Base-by-base conservation (phyloP, 2,797 vertebrate genomes). In the Sebastes jordani region DNA sequence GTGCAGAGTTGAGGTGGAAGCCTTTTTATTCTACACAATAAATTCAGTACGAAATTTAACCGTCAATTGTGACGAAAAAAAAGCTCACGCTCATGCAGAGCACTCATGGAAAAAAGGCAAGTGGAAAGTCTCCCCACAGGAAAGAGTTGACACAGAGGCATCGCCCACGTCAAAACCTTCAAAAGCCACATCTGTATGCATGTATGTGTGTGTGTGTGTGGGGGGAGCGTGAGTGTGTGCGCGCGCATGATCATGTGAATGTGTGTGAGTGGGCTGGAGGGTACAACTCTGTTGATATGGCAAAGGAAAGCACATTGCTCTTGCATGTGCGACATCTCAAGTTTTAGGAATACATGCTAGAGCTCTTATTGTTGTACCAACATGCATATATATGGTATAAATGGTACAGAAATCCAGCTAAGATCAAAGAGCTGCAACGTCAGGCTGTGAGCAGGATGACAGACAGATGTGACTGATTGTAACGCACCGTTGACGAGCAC, bases 71-170 rank as follows among this genome's bases (percentile, higher is more conserved):
- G 64, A 68, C 75, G 13, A 42, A 42, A 42, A 86, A 84, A 68
- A 74, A 56, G 67, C 71, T 81, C 77, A 84, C 34, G 54, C 71
- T 88, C 84, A 42, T 42, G 38, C 14, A 82, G 82, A 86, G 77
- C 71, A 74, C 72, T 85, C 74, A 88, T 89, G 94, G 93, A 92
- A 95, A 95, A 92, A 90, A 89, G 95, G 93, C 95, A 94, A 96
- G 96, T 95, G 97, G 98, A 99, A 99, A 97, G 96, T 97, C 93
- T 98, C 96, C 97, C 96, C 97, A 96, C 96, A 97, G 94, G 97
- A 96, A 96, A 95, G 95, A 87, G 86, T 89, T 92, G 92, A 96
- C 96, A 96, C 96, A 95, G 94, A 91, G 77, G 92, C 92, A 91
- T 95, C 96, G 93, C 97, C 98, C 95, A 98, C 97, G 95, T 95